phyloP scores from a whole-genome alignment of 2,113 vertebrate species.

The Chaenogobius annularis region DNA sequence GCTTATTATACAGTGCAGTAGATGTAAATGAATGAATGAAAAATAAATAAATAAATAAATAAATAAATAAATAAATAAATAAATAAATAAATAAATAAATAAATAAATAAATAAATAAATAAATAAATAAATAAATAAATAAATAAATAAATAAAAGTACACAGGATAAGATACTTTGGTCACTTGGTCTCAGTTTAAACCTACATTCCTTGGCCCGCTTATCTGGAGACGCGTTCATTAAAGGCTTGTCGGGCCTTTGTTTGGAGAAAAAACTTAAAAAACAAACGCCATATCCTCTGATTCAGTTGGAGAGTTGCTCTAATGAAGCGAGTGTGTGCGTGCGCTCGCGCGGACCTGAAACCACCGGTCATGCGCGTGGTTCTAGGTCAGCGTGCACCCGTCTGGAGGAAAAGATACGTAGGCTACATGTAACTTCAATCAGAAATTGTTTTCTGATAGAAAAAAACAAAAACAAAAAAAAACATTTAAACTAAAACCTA shows the following conservation, averaged over 20 bases:
- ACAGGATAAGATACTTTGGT: neutral
- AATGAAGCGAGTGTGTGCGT: slow-evolving; percentile 38
- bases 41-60: neutral
- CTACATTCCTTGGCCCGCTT: neutral
- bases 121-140: neutral
- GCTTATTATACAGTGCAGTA: no score
- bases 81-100: no score
- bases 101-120: neutral
- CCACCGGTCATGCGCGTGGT: slow-evolving; percentile 16
- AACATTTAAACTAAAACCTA: neutral
- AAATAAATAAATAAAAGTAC: neutral
- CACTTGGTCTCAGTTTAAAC: neutral
- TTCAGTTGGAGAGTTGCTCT: slow-evolving; percentile 38
- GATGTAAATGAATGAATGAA: no score
- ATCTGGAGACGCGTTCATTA: slow-evolving; percentile 10
- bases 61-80: neutral
- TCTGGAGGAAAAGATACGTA: neutral
- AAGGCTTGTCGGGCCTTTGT: slow-evolving; percentile 26
- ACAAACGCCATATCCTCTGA: slow-evolving; percentile 59
- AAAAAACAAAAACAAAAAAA: no score
- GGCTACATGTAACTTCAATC: neutral
- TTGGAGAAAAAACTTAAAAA: slow-evolving; percentile 52
- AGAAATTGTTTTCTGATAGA: neutral
- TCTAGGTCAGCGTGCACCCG: slow-evolving; percentile 21
- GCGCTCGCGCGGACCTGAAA: neutral